Base-by-base conservation (phyloP, 2,888 invertebrate genomes). In the Lysandra coridon region DNA sequence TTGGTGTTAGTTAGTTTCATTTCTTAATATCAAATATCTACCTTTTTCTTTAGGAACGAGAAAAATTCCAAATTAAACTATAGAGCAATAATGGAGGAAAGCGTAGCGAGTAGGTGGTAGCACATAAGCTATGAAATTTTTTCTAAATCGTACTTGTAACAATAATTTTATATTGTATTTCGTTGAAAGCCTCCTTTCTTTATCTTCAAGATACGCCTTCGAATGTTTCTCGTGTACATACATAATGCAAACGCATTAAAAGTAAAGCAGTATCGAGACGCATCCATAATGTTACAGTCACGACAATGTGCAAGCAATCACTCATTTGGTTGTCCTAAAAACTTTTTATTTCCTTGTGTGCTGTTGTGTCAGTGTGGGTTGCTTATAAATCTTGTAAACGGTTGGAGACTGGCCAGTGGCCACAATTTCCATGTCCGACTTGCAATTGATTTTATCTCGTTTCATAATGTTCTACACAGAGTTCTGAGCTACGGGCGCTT, bases 371-470 rank as follows among this genome's bases (percentile, higher is more conserved):
- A 87, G 89, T 90, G 89, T 88, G 89, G 83, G 90, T 90, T 88
- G 91, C 89, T 89, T 90, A 91, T 91, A 91, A 92, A 92, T 92
- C 91, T 81, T 81, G 81, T 83, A 53, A 73, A 64, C 69, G 78
- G 69, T 62, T 73, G 74, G 57, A 73, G 73, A 73, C 79, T 30
- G 81, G 80, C 80, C 81, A 91, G 90, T 30, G 81, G 80, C 80
- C 81, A 91, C 91, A 91, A 91, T 91, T 86, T 84, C 84, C 73
- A 73, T 80, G 80, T 81, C 81, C 79, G 81, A 81, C 84, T 90
- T 88, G 88, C 87, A 88, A 87, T 87, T 88, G 86, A 86, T 83
- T 85, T 80, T 83, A 83, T 83, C 82, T 80, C 74, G 76, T 76
- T 76, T 76, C 76, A 76, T 76, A 76, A 57, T 33, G 57, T 57